Conservation (phyloP, 2,797 vertebrate genomes). For the Calcarius lapponicus region DNA sequence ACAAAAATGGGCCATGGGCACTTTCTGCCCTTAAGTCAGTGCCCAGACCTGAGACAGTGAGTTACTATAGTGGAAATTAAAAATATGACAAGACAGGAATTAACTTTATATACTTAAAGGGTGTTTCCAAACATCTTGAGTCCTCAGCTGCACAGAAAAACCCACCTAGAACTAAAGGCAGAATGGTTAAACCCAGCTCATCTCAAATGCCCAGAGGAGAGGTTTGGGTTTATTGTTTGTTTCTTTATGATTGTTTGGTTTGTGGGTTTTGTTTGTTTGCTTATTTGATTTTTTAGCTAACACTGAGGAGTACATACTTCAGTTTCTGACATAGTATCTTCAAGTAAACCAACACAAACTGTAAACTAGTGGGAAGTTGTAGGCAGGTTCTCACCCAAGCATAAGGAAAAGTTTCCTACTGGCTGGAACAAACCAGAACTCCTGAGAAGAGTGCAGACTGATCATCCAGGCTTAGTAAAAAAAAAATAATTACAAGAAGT, state of each 20-base stretch:
- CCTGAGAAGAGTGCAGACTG: neutral
- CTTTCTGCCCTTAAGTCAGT: neutral
- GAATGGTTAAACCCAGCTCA: neutral
- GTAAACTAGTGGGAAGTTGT: neutral
- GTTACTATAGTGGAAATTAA: neutral
- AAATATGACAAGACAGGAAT: neutral
- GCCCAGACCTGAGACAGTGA: neutral
- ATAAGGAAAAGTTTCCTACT: neutral
- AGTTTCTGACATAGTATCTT: neutral
- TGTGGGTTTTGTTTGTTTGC: neutral
- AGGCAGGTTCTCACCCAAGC: neutral
- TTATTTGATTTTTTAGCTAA: neutral
- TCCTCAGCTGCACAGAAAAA: neutral
- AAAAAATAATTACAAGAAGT: neutral
- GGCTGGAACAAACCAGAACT: neutral
- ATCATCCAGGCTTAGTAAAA: neutral
- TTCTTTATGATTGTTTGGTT: neutral
- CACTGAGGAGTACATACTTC: neutral
- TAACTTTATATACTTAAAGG: neutral
- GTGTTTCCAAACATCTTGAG: neutral
- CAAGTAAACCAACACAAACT: neutral
- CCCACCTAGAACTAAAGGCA: neutral
- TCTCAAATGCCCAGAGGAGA: neutral
- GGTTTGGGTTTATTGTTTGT: neutral
- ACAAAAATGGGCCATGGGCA: accelerated